phyloP scores from a whole-genome alignment of 2,888 invertebrate species.

The Parnassius smintheus region DNA sequence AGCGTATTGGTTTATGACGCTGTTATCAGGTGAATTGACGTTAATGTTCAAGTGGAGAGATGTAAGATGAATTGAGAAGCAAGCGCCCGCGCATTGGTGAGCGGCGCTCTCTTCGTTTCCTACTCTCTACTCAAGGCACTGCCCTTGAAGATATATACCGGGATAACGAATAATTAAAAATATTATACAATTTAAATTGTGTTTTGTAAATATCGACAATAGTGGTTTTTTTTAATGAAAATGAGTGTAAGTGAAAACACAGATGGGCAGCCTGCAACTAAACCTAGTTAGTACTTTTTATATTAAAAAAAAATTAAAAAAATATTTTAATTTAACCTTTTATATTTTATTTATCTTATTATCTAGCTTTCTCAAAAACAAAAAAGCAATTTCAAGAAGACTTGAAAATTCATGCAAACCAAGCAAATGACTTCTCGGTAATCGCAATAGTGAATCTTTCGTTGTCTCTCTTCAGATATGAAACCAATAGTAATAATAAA shows the following conservation, averaged over 20 bases:
- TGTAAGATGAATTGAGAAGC: slow-evolving; percentile 32
- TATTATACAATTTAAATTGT: slow-evolving; percentile 15
- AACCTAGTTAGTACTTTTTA: slow-evolving; percentile 12
- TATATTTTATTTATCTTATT: no score
- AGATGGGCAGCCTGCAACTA: slow-evolving; percentile 11
- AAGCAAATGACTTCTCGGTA: no score
- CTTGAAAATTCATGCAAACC: no score
- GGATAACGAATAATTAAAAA: slow-evolving; percentile 12
- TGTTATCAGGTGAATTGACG: slow-evolving; percentile 10
- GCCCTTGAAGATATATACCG: slow-evolving; percentile 30
- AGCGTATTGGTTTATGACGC: background rate
- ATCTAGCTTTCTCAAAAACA: no score
- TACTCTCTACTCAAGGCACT: slow-evolving; percentile 32
- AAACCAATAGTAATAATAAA: no score
- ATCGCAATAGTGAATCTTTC: no score
- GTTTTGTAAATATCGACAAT: slow-evolving; percentile 9
- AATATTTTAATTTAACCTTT: no score
- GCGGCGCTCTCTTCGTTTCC: slow-evolving; percentile 27
- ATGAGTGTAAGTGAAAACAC: slow-evolving; percentile 22
- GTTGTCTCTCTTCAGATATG: no score
- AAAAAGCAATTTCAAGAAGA: no score
- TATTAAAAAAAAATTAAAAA: no score
- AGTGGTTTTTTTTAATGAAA: slow-evolving; percentile 7
- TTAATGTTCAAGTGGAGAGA: slow-evolving; percentile 23
- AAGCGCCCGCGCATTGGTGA: slow-evolving; percentile 30